Base-by-base conservation (phyloP, 2,888 invertebrate species). In the Chromoteleia sp. region DNA sequence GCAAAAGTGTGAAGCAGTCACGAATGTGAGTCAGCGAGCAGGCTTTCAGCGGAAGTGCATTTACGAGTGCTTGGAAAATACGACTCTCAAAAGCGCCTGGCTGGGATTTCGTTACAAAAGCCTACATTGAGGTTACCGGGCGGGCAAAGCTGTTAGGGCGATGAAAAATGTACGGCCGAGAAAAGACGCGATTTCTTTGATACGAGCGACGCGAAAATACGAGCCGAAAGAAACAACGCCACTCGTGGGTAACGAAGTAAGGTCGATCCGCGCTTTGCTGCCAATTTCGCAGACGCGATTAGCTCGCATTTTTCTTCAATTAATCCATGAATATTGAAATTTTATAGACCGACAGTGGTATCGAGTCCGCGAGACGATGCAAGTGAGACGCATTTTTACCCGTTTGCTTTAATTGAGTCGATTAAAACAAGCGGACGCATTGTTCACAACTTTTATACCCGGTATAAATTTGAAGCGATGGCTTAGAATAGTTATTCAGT, bases 31-130 rank as follows among this genome's bases (percentile, higher is more conserved):
- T 65, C 75, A 75, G 75, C 75, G 8, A 4, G 80, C 70, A 36
- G 15, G 75, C 80, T 81, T 81, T 81, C 75, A 81, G 65, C 48
- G 50, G 71, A 75, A 81, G 80, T 81, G 75, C 75, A 75, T 81
- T 81, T 81, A 75, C 73, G 75, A 81, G 80, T 81, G 65, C 80
- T 81, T 71, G 43, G 80, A 65, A 81, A 73, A 74, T 79, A 79
- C 67, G 67, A 54, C 68, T 73, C 73, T 79, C 54, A 79, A 73
- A 80, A 80, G 80, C 80, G 17, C 8, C 68, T 56, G 80, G n/a
- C 68, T 79, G 68, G 74, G 50, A 75, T 80, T 74, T 70, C 63
- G 70, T 80, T 75, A 80, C 74, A 80, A 80, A 80, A 80, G 80
- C 80, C 56, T 74, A 75, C 68, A 70, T 79, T 79, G 73, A 79